Evolutionary conservation across 2,113 vertebrate species (phyloP).

Genomic region (Passer domesticus): DNA sequence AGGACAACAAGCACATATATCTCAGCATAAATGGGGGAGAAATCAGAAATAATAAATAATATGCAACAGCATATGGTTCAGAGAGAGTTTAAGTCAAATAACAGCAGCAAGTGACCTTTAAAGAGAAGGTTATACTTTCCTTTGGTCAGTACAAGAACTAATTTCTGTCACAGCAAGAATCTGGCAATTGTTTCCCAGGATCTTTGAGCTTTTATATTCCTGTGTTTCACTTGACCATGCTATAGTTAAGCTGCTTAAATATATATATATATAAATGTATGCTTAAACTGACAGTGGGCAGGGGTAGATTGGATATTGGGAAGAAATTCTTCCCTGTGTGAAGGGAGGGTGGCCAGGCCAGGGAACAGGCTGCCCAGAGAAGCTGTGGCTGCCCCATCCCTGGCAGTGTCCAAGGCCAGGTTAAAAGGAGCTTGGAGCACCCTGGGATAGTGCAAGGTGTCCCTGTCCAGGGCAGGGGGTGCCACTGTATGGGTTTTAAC

Average conservation of each 20-base stretch:
- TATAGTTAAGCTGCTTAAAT: background rate
- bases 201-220: background rate
- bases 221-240: background rate
- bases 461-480: background rate
- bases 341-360: background rate
- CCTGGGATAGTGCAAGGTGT: background rate
- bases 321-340: background rate
- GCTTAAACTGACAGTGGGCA: background rate
- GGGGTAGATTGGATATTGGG: background rate
- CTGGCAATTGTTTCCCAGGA: background rate
- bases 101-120: conserved; percentile 10
- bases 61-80: background rate
- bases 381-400: background rate
- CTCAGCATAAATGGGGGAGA: background rate
- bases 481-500: background rate
- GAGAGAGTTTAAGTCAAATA: background rate
- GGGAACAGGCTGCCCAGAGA: background rate
- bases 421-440: background rate
- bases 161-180: background rate
- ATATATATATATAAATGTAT: background rate
- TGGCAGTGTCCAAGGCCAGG: background rate
- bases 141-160: background rate
- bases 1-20: background rate
- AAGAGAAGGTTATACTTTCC: background rate
- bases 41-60: conserved; percentile 8